Evolutionary conservation across 2,888 invertebrate genomes (phyloP), one percentile per base, ranked within the genome.

Genomic region (Trachelus iudaicus): DNA sequence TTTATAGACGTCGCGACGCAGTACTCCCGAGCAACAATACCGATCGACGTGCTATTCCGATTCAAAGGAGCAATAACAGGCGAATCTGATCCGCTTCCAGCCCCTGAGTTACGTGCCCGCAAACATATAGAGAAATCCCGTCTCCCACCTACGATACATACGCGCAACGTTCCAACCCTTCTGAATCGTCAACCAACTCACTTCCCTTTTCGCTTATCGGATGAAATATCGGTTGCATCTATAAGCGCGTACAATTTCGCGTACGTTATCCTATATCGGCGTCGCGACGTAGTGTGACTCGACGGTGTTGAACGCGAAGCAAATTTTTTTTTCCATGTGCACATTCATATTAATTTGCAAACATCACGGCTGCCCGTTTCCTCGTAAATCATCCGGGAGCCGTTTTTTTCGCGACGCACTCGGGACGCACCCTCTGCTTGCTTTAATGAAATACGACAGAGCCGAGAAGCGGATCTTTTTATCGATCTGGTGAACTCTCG

Each of bases 1-100:
- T 85, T 86, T 85, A 86, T 83, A 82, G 81, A 79, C 79, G 81
- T 76, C 76, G 73, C 56, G 56, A 56, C 56, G 56, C 56, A 23
- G 23, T 23, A 9, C 56, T 56, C 56, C 6, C 9, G 23, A 56
- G 56, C 37, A 34, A n/a, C 30, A 37, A 74, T 30, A 33, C 56
- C 76, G 78, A 82, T 82, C 81, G 69, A 71, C 80, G 80, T 74
- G 82, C 83, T 83, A 83, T 86, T 83, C 80, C 81, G 83, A 84
- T 83, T 84, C 82, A 87, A 87, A 85, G 84, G 79, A 81, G 85
- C 82, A 87, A 86, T 83, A 85, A 87, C 82, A 80, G 81, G 75
- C 69, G 82, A 83, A 87, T 85, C 83, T 83, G 85, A 86, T 86
- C 84, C 83, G 80, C 81, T 81, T 74, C 77, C 79, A 78, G 77